phyloP scores from a whole-genome alignment of 2,113 vertebrate genomes.

The Chamaetylas fuelleborni region DNA sequence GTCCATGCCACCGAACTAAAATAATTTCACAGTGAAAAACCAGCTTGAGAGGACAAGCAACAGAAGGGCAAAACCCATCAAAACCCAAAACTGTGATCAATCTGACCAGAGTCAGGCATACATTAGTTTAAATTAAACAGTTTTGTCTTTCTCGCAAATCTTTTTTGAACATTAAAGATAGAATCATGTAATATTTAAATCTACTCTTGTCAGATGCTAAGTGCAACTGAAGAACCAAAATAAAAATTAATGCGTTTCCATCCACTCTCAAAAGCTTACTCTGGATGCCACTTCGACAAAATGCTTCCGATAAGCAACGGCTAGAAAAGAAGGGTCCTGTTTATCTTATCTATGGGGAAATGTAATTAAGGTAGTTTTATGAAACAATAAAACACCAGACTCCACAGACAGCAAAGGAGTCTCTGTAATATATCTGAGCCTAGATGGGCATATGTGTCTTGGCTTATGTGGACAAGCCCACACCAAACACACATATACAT shows the following conservation, averaged over 20 bases:
- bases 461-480: background rate
- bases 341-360: conserved; percentile 50
- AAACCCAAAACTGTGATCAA: conserved; percentile 40
- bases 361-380: conserved; percentile 49
- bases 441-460: background rate
- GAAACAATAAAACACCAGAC: conserved; percentile 44
- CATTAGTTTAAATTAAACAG: conserved; percentile 54
- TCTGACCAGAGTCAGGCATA: conserved; percentile 61
- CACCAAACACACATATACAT: background rate
- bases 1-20: conserved; percentile 63
- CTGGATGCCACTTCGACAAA: conserved; percentile 12
- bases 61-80: conserved; percentile 65
- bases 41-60: conserved; percentile 58
- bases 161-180: conserved; percentile 49
- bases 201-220: conserved; percentile 26
- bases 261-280: background rate
- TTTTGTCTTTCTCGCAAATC: conserved; percentile 29
- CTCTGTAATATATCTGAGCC: background rate
- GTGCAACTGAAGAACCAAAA: conserved; percentile 21
- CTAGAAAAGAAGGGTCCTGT: conserved; percentile 12
- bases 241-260: conserved; percentile 5
- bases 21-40: conserved; percentile 64
- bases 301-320: conserved; percentile 13
- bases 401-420: conserved; percentile 2
- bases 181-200: conserved; percentile 56